These are phyloP conservation scores for Epistrophe grossulariae DNA, from an alignment of 2,888 invertebrate species.

Conservation along the genomic window DNA sequence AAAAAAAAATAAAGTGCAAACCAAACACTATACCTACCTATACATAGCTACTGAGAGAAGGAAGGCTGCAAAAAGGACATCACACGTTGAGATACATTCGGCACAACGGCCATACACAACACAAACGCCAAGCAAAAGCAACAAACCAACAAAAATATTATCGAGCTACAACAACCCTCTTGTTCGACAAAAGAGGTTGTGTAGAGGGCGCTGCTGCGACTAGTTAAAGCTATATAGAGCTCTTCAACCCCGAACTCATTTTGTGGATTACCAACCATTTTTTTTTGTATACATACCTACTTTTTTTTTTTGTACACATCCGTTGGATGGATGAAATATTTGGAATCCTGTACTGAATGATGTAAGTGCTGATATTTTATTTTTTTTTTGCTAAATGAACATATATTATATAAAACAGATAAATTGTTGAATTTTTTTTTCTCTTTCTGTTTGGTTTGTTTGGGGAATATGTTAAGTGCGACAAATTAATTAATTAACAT, in stretches of 20 bases:
- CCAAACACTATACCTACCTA: conserved; percentile 58
- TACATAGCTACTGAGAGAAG: conserved; percentile 2
- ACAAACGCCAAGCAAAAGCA: conserved; percentile 10
- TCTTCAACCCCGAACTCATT: conserved; percentile 55
- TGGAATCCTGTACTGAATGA: conserved; percentile 66
- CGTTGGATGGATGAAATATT: conserved; percentile 47
- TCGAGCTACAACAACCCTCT: conserved; percentile 41
- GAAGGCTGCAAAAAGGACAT: conserved; percentile 70
- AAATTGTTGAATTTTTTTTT: conserved; percentile 25
- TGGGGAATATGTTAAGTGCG: conserved; percentile 55
- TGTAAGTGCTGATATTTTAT: conserved; percentile 63
- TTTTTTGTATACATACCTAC: conserved; percentile 25
- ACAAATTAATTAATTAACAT: conserved; percentile 75
- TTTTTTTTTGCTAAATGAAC: neutral
- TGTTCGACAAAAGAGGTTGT: conserved; percentile 23
- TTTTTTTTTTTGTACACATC: conserved; percentile 38
- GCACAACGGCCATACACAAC: conserved; percentile 13
- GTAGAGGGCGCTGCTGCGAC: conserved; percentile 36
- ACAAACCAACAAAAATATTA: conserved; percentile 39
- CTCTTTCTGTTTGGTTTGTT: conserved; percentile 24
- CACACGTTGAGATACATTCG: conserved; percentile 57
- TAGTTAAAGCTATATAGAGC: conserved; percentile 17
- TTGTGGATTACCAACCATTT: conserved; percentile 72
- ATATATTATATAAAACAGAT: neutral
- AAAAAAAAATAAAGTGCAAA: conserved; percentile 65